A percentile compares a stretch with the other conserved stretches of the same genome.
Conservation (phyloP, 2,888 invertebrate species). For the Caenorhabditis wallacei region DNA sequence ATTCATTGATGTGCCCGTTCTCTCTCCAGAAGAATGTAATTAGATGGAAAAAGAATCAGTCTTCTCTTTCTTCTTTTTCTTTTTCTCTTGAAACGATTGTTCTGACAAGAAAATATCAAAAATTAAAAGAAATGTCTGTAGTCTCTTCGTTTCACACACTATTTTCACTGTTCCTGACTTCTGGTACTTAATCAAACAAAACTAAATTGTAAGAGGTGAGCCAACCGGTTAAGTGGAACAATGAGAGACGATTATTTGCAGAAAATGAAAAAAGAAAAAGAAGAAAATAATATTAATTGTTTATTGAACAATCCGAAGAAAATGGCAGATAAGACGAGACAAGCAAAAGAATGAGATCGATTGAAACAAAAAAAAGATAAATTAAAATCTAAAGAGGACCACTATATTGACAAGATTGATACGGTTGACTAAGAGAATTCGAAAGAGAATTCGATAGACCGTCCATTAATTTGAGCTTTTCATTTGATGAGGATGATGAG, state of each 20-base stretch:
- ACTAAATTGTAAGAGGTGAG: conserved; percentile 56
- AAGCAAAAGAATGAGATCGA: conserved; percentile 6
- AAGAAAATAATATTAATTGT: conserved; percentile 25
- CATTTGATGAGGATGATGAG: conserved; percentile 39
- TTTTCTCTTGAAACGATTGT: conserved; percentile 5
- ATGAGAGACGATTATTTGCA: conserved; percentile 30
- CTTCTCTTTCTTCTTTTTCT: background rate
- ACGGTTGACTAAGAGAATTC: conserved; percentile 49
- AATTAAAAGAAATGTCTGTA: conserved; percentile 9
- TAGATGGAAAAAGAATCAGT: conserved; percentile 9
- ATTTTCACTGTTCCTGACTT: background rate
- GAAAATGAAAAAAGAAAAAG: background rate
- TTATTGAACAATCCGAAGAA: conserved; percentile 22
- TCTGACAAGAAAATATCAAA: conserved; percentile 50
- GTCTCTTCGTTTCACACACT: conserved; percentile 8
- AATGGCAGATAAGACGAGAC: background rate
- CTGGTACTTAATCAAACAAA: conserved; percentile 44
- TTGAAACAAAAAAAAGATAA: background rate
- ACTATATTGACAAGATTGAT: conserved; percentile 60
- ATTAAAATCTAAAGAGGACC: conserved; percentile 46
- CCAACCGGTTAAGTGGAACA: conserved; percentile 36
- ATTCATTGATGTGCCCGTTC: conserved; percentile 35
- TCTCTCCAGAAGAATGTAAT: conserved; percentile 50
- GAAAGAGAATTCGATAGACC: conserved; percentile 55
- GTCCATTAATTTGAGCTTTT: conserved; percentile 64